phyloP scores from a whole-genome alignment of 2,888 invertebrate species.

The Ischnus inquisitorius region DNA sequence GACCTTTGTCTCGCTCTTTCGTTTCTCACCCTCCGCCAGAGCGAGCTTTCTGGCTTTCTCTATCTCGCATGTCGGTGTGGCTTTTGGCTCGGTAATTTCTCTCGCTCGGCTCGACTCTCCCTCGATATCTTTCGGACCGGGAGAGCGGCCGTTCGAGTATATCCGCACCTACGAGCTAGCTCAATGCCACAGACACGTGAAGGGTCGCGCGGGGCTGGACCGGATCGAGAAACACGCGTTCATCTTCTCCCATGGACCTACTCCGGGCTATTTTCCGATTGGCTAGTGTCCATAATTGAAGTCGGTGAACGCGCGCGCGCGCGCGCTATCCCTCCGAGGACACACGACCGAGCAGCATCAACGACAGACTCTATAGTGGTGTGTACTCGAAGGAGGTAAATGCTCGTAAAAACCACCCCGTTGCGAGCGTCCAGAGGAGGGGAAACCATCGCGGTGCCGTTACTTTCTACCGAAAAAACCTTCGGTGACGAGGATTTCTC shows the following conservation, averaged over 20 bases:
- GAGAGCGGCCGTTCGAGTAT: slow-evolving; percentile 36
- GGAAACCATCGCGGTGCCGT: slow-evolving; percentile 47
- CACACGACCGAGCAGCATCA: slow-evolving; percentile 31
- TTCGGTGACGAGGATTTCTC: not conserved
- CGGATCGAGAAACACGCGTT: slow-evolving; percentile 58
- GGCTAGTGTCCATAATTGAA: slow-evolving; percentile 80
- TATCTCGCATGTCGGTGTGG: not conserved
- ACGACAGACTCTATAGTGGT: not conserved
- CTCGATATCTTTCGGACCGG: slow-evolving; percentile 53
- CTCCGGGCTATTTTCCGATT: slow-evolving; percentile 79
- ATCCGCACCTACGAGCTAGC: slow-evolving; percentile 17
- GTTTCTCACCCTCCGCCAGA: slow-evolving; percentile 5
- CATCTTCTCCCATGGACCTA: slow-evolving; percentile 37
- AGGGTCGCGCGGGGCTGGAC: slow-evolving; percentile 25
- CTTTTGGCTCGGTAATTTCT: slow-evolving; percentile 46
- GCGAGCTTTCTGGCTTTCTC: not conserved
- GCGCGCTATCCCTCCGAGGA: slow-evolving; percentile 55
- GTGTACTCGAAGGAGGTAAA: slow-evolving; percentile 70
- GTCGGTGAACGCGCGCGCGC: slow-evolving; percentile 35
- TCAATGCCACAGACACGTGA: slow-evolving; percentile 17
- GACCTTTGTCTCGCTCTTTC: slow-evolving; percentile 4
- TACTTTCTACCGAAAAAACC: slow-evolving; percentile 27
- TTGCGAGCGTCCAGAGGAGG: slow-evolving; percentile 35
- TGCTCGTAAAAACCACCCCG: slow-evolving; percentile 70
- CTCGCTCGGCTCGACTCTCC: slow-evolving; percentile 51